A percentile compares a stretch with the other conserved stretches of the same genome.
phyloP scores from a whole-genome alignment of 2,797 vertebrate species.

The Sus cebifrons region DNA sequence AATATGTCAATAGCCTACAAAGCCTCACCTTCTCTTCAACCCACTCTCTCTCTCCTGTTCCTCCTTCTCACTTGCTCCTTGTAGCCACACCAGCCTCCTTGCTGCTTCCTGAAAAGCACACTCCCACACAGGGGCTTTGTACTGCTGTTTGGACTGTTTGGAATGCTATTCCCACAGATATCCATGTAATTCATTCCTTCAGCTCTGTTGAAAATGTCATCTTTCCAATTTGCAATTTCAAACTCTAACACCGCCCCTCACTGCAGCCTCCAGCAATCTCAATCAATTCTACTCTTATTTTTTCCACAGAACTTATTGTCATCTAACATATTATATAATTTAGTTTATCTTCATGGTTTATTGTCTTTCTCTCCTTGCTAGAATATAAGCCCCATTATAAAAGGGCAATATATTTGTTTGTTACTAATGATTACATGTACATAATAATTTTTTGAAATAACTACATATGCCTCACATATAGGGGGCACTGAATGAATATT shows the following conservation, averaged over 20 bases:
- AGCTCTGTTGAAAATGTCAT: not conserved
- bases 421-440: not conserved
- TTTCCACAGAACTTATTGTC: not conserved
- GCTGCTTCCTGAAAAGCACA: not conserved
- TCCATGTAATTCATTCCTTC: not conserved
- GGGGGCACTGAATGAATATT: not conserved
- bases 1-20: not conserved
- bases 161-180: not conserved
- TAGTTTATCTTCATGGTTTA: conserved; percentile 10
- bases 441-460: conserved; percentile 7
- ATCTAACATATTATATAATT: not conserved
- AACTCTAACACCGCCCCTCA: not conserved
- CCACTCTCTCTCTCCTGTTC: not conserved
- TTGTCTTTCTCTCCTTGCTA: not conserved
- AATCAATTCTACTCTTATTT: not conserved
- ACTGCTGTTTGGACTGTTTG: not conserved
- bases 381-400: not conserved
- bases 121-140: not conserved
- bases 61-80: not conserved
- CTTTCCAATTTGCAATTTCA: not conserved
- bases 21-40: not conserved
- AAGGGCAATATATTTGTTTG: not conserved
- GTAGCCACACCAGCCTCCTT: not conserved
- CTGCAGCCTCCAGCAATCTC: not conserved
- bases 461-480: not conserved